These are phyloP conservation scores for Dendrocincla fuliginosa DNA, from an alignment of 2,797 vertebrate genomes.

Conservation along the genomic window DNA sequence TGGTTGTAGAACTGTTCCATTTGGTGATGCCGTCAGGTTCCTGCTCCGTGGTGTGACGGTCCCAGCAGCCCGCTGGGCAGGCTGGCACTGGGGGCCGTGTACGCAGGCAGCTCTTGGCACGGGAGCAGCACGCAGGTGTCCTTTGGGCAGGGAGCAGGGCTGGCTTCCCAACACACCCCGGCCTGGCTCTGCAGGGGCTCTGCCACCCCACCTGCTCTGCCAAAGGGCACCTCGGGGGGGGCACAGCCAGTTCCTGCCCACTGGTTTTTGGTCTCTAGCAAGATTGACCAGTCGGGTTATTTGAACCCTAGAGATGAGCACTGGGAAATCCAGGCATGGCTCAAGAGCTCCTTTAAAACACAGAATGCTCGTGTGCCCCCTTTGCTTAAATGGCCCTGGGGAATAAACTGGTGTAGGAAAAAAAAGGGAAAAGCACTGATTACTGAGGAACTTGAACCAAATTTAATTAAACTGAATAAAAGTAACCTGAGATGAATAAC, in stretches of 20 bases:
- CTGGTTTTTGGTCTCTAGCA: background rate
- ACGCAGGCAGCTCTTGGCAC: background rate
- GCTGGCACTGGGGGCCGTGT: background rate
- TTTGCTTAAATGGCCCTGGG: background rate
- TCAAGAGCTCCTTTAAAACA: background rate
- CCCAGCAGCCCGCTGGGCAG: background rate
- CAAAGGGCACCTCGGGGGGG: background rate
- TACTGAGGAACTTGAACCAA: background rate
- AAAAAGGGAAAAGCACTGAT: background rate
- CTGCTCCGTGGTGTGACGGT: background rate
- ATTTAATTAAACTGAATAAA: background rate
- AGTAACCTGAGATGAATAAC: background rate
- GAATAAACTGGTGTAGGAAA: background rate
- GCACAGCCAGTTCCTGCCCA: background rate
- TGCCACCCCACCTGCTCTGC: background rate
- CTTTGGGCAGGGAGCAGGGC: background rate
- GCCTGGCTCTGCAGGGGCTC: background rate
- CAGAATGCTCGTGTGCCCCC: background rate
- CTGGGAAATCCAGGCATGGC: rapidly evolving
- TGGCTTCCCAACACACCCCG: background rate
- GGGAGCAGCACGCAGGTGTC: background rate
- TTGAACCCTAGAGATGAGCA: background rate
- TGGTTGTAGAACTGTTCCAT: background rate
- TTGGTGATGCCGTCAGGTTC: background rate
- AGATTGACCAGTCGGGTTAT: background rate